Evolutionary conservation across 2,888 invertebrate species (phyloP).

Genomic region (Drosophila mercatorum): DNA sequence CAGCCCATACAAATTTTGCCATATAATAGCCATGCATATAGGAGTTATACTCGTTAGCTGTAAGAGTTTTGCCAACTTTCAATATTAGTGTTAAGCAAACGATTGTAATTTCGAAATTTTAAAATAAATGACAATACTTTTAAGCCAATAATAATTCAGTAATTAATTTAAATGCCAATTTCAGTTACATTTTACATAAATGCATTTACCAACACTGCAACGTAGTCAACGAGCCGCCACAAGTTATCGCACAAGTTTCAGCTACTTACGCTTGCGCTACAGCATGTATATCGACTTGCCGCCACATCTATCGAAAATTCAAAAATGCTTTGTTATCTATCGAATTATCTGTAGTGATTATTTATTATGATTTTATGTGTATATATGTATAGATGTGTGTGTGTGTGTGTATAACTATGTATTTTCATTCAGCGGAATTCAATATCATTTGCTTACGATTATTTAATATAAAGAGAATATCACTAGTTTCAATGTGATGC

Average conservation of each 20-base stretch:
- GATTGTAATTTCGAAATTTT: slow-evolving; percentile 46
- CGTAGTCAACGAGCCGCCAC: neutral
- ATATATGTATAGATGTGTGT: neutral
- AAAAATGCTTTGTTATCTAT: neutral
- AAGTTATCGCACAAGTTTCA: slow-evolving; percentile 7
- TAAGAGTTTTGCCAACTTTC: slow-evolving; percentile 48
- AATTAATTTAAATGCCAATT: too few relatives aligned
- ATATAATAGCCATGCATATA: slow-evolving; percentile 38
- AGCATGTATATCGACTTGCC: neutral
- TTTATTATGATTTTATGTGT: neutral
- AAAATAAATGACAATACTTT: slow-evolving; percentile 71
- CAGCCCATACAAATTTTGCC: slow-evolving; percentile 46
- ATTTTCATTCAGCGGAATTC: slow-evolving; percentile 19
- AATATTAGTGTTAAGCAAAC: slow-evolving; percentile 48
- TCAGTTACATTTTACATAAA: neutral
- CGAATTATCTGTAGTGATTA: slow-evolving; percentile 6
- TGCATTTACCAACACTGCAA: slow-evolving; percentile 7
- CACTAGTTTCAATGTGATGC: slow-evolving; percentile 76
- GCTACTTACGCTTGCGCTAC: neutral
- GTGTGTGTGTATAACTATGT: slow-evolving; percentile 13
- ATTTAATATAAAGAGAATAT: slow-evolving; percentile 47
- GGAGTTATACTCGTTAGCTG: slow-evolving; percentile 38
- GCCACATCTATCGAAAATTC: neutral
- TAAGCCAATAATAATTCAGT: slow-evolving; percentile 39
- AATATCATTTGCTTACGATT: slow-evolving; percentile 28